phyloP scores from a whole-genome alignment of 2,797 vertebrate genomes.

The Galaxias olidus region DNA sequence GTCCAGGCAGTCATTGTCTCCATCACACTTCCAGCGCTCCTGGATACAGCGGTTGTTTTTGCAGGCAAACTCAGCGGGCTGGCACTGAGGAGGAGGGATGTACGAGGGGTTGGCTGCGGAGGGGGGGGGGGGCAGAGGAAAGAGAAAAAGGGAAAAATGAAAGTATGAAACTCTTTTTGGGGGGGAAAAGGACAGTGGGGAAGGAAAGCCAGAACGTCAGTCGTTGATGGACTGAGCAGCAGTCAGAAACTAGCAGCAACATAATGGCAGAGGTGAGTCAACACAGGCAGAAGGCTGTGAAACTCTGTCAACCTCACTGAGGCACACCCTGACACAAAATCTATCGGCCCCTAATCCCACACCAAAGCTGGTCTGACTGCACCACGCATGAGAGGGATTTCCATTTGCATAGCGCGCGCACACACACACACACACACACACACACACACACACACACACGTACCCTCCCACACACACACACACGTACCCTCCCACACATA shows the following conservation, averaged over 20 bases:
- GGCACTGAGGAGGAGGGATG: conserved; percentile 80
- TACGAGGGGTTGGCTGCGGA: conserved; percentile 88
- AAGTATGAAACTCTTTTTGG: background rate
- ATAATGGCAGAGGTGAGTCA: background rate
- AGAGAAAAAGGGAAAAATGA: conserved; percentile 11
- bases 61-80: conserved; percentile 90
- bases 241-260: background rate
- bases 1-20: conserved; percentile 95
- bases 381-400: conserved; percentile 1
- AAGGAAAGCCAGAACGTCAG: background rate
- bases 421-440: conserved; percentile 30
- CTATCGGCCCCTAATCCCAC: background rate
- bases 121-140: conserved; percentile 17
- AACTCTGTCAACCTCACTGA: no score
- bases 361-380: conserved; percentile 3
- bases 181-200: background rate
- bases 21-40: conserved; percentile 92
- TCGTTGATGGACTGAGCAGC: background rate
- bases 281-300: background rate
- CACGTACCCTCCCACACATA: conserved; percentile 24
- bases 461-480: conserved; percentile 24
- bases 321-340: no score
- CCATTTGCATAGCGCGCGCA: background rate
- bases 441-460: conserved; percentile 22
- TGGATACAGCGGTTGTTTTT: conserved; percentile 93